Evolutionary conservation across 2,113 vertebrate genomes (phyloP).

Genomic region (Hystrix brachyura): DNA sequence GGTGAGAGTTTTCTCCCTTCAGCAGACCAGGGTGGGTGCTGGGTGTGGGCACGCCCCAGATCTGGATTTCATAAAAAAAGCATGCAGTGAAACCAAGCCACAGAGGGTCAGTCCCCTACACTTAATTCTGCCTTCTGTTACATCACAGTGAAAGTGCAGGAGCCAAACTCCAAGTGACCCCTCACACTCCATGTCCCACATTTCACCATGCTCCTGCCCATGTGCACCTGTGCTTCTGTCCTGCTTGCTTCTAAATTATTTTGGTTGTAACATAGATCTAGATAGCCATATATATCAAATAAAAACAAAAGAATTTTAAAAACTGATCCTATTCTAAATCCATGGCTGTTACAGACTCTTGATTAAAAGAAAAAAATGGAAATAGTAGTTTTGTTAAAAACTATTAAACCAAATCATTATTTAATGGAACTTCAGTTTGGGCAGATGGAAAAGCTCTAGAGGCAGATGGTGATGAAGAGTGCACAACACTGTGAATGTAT

Average conservation of each 20-base stretch:
- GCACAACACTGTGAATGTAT: too few relatives aligned
- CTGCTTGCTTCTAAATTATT: not conserved
- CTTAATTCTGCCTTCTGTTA: not conserved
- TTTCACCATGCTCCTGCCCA: not conserved
- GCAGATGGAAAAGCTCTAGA: not conserved
- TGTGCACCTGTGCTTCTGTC: not conserved
- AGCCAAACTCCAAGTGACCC: not conserved
- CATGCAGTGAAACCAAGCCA: too few relatives aligned
- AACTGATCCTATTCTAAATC: not conserved
- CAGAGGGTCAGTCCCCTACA: not conserved
- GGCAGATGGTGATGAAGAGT: rapidly evolving
- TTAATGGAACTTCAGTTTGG: not conserved
- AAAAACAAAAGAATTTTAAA: not conserved
- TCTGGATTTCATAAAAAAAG: not conserved
- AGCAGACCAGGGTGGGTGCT: too few relatives aligned
- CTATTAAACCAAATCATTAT: too few relatives aligned
- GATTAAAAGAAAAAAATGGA: not conserved
- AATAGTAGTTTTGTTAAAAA: not conserved
- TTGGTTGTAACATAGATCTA: not conserved
- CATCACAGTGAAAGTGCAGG: not conserved
- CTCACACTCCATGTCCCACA: not conserved
- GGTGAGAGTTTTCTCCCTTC: not conserved
- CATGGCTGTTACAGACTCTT: not conserved
- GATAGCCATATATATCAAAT: not conserved
- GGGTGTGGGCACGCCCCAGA: not conserved